A percentile compares a stretch with the other conserved stretches of the same genome.
These are phyloP conservation scores for Columba janthina DNA, from an alignment of 2,113 vertebrate species.

Conservation along the genomic window DNA sequence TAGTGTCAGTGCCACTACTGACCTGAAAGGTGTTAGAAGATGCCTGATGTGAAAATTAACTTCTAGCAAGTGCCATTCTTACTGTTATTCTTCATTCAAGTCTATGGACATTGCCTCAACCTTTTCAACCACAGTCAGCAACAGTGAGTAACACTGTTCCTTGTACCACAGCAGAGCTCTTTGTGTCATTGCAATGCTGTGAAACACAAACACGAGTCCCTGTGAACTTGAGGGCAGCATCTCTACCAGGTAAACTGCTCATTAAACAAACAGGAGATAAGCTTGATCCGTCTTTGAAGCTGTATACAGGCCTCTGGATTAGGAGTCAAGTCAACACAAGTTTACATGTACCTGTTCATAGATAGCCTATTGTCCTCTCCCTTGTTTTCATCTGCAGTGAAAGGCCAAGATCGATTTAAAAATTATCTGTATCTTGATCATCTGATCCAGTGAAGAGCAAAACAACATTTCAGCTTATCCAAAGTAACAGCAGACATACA, in stretches of 20 bases:
- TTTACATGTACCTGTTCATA: neutral
- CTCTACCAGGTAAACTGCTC: neutral
- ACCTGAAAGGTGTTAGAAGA: neutral
- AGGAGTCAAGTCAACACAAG: neutral
- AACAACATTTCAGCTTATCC: neutral
- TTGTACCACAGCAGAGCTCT: neutral
- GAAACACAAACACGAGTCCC: neutral
- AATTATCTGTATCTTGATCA: neutral
- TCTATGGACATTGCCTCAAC: neutral
- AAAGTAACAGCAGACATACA: neutral
- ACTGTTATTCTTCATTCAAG: neutral
- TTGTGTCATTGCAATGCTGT: neutral
- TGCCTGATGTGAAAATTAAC: neutral
- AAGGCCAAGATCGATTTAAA: neutral
- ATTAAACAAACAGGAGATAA: neutral
- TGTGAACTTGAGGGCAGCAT: neutral
- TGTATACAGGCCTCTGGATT: neutral
- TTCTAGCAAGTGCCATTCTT: neutral
- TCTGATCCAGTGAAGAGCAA: neutral
- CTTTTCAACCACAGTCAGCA: neutral
- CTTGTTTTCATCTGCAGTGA: neutral
- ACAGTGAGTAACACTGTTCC: neutral
- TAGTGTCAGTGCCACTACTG: neutral
- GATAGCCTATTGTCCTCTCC: neutral
- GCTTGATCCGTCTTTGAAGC: neutral